Conservation (phyloP, 2,113 vertebrate species). For the Pleuronectes platessa region DNA sequence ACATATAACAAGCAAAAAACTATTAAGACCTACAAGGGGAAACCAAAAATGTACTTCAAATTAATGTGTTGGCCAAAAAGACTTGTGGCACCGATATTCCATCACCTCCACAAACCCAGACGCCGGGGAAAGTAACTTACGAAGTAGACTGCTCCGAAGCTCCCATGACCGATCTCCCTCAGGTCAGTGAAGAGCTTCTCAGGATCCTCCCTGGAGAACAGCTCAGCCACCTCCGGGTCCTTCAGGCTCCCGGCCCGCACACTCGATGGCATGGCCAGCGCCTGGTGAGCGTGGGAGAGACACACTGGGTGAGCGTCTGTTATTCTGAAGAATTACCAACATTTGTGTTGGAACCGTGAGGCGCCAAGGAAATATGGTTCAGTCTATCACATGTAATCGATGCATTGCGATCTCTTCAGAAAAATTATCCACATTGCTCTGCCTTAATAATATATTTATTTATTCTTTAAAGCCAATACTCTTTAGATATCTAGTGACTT, state of each 20-base stretch:
- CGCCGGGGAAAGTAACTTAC: slow-evolving; percentile 70
- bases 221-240: slow-evolving; percentile 94
- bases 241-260: slow-evolving; percentile 93
- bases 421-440: not conserved
- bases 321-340: slow-evolving; percentile 24
- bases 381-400: not conserved
- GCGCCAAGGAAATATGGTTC: not conserved
- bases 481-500: too few species aligned
- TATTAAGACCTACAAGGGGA: too few species aligned
- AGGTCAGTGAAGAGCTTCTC: slow-evolving; percentile 94
- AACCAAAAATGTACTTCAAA: too few species aligned
- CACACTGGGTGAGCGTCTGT: slow-evolving; percentile 49
- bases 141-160: slow-evolving; percentile 94
- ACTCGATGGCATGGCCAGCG: slow-evolving; percentile 92
- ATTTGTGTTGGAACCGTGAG: slow-evolving; percentile 17
- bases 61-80: not conserved
- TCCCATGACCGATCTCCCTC: slow-evolving; percentile 93
- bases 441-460: not conserved
- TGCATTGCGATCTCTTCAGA: slow-evolving; percentile 1
- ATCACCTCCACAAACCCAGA: not conserved
- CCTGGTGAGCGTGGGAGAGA: slow-evolving; percentile 66
- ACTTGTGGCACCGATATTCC: not conserved
- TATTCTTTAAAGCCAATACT: too few species aligned
- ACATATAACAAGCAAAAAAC: too few species aligned
- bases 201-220: slow-evolving; percentile 93